phyloP scores from a whole-genome alignment of 2,797 vertebrate genomes.

The Glossophaga mutica region DNA sequence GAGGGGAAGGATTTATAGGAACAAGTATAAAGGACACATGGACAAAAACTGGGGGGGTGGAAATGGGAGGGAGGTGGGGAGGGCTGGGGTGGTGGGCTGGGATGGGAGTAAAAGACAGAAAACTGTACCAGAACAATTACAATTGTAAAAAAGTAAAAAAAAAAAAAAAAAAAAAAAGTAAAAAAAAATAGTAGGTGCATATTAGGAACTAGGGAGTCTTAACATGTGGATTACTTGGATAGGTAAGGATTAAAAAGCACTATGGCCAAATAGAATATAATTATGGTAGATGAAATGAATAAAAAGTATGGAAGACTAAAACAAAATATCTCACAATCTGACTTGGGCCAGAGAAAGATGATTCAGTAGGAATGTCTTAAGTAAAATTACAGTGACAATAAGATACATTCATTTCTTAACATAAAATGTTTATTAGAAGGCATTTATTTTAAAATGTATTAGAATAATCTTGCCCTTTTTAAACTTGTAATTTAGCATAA shows the following conservation, averaged over 20 bases:
- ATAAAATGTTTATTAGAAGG: neutral
- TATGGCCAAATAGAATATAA: neutral
- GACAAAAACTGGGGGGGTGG: too few relatives aligned
- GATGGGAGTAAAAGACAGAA: too few relatives aligned
- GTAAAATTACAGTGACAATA: neutral
- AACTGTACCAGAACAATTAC: too few relatives aligned
- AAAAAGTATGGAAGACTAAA: neutral
- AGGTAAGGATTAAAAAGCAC: neutral
- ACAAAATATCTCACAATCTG: neutral
- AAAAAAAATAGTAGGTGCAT: neutral
- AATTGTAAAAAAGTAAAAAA: too few relatives aligned
- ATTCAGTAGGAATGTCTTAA: neutral
- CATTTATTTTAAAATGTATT: constrained; percentile 27
- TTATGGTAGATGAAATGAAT: neutral
- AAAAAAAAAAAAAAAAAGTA: too few relatives aligned
- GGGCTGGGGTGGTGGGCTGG: too few relatives aligned
- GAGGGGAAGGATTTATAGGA: too few relatives aligned
- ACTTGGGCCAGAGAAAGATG: neutral
- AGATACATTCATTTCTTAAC: neutral
- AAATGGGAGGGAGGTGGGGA: too few relatives aligned
- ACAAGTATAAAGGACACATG: too few relatives aligned
- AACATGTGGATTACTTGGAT: neutral
- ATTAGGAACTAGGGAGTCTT: neutral
- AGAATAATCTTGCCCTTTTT: neutral
- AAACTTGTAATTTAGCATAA: neutral